Evolutionary conservation across 2,888 invertebrate genomes (phyloP).

Genomic region (Tiphia femorata): DNA sequence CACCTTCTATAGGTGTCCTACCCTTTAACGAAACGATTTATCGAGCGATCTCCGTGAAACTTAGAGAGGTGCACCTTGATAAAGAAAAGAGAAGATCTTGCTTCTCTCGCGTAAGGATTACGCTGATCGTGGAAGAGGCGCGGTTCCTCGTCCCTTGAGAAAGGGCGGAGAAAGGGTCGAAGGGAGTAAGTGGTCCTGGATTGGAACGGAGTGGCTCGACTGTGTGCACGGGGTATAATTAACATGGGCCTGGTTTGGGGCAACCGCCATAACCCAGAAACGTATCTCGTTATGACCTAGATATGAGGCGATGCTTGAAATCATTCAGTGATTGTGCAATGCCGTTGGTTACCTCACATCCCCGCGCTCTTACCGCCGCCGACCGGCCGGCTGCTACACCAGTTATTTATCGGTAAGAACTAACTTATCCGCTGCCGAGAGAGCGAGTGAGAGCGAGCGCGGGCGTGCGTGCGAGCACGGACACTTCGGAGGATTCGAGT

Average conservation of each 20-base stretch:
- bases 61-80: no score
- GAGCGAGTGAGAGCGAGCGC: not conserved
- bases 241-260: conserved; percentile 62
- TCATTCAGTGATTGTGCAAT: conserved; percentile 70
- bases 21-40: no score
- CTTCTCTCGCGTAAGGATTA: no score
- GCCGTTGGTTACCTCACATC: conserved; percentile 66
- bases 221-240: conserved; percentile 52
- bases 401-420: conserved; percentile 57
- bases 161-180: no score
- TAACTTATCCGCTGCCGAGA: conserved; percentile 37
- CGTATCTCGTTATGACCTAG: conserved; percentile 69
- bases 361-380: conserved; percentile 53
- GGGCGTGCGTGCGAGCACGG: no score
- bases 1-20: no score
- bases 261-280: conserved; percentile 69
- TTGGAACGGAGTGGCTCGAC: no score
- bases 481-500: no score
- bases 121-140: not conserved
- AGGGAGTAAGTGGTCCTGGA: conserved; percentile 20
- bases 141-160: no score
- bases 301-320: conserved; percentile 70
- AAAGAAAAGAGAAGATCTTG: no score
- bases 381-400: conserved; percentile 53
- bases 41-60: no score